phyloP scores from a whole-genome alignment of 2,888 invertebrate species.

The Thymelicus acteon region DNA sequence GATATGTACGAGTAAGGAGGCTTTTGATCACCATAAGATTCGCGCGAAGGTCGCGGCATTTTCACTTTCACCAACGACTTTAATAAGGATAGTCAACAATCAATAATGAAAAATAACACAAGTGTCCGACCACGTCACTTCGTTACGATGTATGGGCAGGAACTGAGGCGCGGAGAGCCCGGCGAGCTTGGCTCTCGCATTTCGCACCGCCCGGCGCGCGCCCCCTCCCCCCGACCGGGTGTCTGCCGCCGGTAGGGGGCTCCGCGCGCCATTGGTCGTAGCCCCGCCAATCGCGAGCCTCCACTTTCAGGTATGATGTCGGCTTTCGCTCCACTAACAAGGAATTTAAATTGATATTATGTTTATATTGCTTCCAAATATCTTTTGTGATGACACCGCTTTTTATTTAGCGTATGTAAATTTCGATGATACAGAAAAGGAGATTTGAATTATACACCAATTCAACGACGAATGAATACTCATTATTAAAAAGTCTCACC shows the following conservation, averaged over 20 bases:
- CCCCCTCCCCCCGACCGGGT: constrained; percentile 43
- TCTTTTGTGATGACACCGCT: constrained; percentile 85
- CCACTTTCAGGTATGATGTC: constrained; percentile 81
- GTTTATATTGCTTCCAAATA: constrained; percentile 85
- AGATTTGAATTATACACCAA: constrained; percentile 81
- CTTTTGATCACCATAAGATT: constrained; percentile 97
- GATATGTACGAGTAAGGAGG: constrained; percentile 99
- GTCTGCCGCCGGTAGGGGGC: constrained; percentile 40
- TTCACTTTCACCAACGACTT: constrained; percentile 56
- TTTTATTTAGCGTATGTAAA: constrained; percentile 85
- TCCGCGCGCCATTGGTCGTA: constrained; percentile 59
- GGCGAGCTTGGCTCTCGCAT: constrained; percentile 50
- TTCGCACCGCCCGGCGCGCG: constrained; percentile 50
- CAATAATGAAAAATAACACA: constrained; percentile 56
- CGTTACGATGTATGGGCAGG: constrained; percentile 72
- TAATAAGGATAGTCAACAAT: constrained; percentile 48
- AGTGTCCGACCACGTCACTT: constrained; percentile 68
- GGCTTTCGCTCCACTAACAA: constrained; percentile 85
- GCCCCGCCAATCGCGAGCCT: constrained; percentile 59
- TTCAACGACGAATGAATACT: constrained; percentile 70
- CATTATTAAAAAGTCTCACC: constrained; percentile 68
- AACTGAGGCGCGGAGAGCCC: constrained; percentile 75
- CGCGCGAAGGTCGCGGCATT: constrained; percentile 97
- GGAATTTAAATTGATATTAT: constrained; percentile 85
- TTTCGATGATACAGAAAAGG: constrained; percentile 81